Conservation (phyloP, 1,140 invertebrate genomes). For the Matsumurasca onukii region DNA sequence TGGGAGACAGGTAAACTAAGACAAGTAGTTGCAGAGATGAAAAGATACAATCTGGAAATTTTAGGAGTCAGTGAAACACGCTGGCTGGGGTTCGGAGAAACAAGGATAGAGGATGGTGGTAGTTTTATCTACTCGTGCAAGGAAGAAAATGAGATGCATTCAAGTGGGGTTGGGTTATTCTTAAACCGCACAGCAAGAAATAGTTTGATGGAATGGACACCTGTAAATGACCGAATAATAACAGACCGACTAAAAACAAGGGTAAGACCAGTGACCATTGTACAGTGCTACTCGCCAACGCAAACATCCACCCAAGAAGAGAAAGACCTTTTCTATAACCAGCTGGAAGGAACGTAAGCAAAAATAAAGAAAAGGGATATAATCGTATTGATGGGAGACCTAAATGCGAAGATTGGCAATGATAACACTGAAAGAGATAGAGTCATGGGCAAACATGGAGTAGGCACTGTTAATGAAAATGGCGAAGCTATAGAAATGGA, state of each 20-base stretch:
- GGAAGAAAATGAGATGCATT: background rate
- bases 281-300: background rate
- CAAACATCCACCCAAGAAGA: background rate
- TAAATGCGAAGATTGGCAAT: background rate
- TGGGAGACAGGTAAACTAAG: background rate
- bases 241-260: background rate
- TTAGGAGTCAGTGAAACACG: background rate
- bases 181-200: background rate
- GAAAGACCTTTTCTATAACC: background rate
- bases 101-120: background rate
- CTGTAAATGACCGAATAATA: background rate
- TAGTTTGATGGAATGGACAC: background rate
- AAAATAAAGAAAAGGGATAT: background rate
- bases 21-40: background rate
- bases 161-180: background rate
- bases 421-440: background rate
- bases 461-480: background rate
- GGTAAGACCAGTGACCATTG: background rate
- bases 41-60: background rate
- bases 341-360: background rate
- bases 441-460: conserved; percentile 1
- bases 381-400: background rate
- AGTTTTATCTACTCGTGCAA: background rate
- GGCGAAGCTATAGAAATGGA: background rate
- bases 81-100: background rate